Conservation (phyloP, 2,888 invertebrate genomes). For the Lasioglossum oenotherae region DNA sequence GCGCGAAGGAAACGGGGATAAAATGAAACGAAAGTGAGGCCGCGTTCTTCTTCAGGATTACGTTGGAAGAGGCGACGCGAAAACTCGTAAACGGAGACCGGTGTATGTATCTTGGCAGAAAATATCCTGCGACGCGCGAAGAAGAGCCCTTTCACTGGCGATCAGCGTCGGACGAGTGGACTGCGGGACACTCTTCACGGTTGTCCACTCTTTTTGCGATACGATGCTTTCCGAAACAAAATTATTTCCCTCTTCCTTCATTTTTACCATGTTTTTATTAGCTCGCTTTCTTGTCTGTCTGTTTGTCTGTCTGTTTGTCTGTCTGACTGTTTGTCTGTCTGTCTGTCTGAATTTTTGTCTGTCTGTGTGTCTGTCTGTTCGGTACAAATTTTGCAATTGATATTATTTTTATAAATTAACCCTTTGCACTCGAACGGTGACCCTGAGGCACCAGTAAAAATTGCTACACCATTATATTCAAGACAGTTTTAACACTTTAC, state of each 20-base stretch:
- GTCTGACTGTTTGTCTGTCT: too few species aligned
- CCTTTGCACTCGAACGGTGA: too few species aligned
- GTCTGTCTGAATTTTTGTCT: too few species aligned
- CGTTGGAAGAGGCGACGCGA: not conserved
- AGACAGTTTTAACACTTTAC: too few species aligned
- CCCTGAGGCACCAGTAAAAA: too few species aligned
- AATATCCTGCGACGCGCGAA: not conserved
- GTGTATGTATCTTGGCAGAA: conserved; percentile 4
- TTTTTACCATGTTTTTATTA: not conserved
- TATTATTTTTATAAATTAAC: not conserved
- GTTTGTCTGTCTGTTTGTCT: too few species aligned
- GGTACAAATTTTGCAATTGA: too few species aligned
- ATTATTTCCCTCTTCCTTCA: not conserved
- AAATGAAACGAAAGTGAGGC: not conserved
- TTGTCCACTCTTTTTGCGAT: not conserved
- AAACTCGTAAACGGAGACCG: not conserved
- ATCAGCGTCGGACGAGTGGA: not conserved
- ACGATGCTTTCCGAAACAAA: not conserved
- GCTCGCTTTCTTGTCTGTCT: too few species aligned
- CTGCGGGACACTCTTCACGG: not conserved
- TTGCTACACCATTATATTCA: too few species aligned
- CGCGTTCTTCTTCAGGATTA: not conserved
- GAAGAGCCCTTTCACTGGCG: conserved; percentile 2
- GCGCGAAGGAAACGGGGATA: not conserved
- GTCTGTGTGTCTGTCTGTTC: too few species aligned